phyloP scores from a whole-genome alignment of 2,797 vertebrate species.

The Sebastolobus altivelis region DNA sequence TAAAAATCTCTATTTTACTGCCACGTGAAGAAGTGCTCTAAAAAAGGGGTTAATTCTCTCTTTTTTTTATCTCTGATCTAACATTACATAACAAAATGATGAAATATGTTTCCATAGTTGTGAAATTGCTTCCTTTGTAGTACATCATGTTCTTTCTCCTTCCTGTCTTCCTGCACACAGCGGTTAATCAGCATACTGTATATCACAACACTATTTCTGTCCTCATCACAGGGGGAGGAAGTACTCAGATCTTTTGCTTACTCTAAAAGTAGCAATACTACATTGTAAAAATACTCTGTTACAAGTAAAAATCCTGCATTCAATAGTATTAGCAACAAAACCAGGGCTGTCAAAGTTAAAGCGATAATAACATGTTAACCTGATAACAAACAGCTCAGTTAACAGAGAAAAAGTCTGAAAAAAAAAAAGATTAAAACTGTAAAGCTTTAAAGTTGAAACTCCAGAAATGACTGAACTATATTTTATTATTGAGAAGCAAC shows the following conservation, averaged over 20 bases:
- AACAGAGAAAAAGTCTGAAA: neutral
- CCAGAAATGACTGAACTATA: neutral
- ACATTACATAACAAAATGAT: neutral
- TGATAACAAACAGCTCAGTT: neutral
- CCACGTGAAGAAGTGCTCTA: neutral
- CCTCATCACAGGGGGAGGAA: neutral
- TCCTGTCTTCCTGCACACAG: neutral
- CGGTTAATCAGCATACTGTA: neutral
- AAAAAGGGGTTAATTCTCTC: neutral
- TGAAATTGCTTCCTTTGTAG: neutral
- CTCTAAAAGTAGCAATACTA: too few species aligned
- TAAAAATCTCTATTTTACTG: neutral
- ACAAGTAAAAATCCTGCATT: too few species aligned
- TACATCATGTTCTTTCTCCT: neutral
- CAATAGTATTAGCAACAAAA: too few species aligned
- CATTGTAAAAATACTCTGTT: too few species aligned
- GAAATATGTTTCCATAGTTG: neutral
- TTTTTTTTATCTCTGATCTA: too few species aligned
- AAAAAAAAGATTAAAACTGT: neutral
- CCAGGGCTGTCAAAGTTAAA: too few species aligned
- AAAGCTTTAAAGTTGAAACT: neutral
- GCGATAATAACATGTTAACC: too few species aligned
- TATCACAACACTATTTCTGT: neutral
- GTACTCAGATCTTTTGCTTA: neutral
- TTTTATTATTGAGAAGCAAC: neutral